Evolutionary conservation across 1,140 invertebrate genomes (phyloP).

Genomic region (Pseudomyrmex flavicornis): DNA sequence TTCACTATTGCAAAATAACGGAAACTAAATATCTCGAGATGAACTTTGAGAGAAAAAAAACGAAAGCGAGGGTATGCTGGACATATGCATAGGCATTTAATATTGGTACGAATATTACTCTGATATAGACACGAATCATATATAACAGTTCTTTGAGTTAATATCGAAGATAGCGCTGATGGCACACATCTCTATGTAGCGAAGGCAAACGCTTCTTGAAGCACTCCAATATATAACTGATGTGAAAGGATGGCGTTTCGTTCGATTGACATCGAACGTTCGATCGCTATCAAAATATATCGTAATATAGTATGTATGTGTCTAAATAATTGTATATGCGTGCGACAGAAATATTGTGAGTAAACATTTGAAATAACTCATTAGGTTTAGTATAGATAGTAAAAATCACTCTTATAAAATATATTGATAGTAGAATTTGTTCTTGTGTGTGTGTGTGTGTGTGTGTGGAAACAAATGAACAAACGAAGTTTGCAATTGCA

Average conservation of each 20-base stretch:
- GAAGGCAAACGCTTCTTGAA: background rate
- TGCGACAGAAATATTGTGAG: background rate
- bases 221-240: background rate
- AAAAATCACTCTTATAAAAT: background rate
- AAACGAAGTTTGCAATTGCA: conserved; percentile 3
- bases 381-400: background rate
- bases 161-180: conserved; percentile 14
- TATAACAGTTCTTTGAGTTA: conserved; percentile 13
- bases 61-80: background rate
- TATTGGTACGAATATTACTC: conserved; percentile 18
- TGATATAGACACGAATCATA: background rate
- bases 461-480: background rate
- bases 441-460: no score
- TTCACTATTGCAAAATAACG: conserved; percentile 15
- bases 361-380: background rate
- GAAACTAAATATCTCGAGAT: background rate
- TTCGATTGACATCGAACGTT: background rate
- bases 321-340: background rate
- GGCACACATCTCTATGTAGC: background rate
- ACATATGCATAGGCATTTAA: conserved; percentile 12
- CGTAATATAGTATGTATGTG: background rate
- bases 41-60: background rate
- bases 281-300: background rate
- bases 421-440: background rate
- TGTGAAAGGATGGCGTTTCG: conserved; percentile 3